These are phyloP conservation scores for Emydocephalus ijimae DNA, from an alignment of 2,113 vertebrate species.

Conservation along the genomic window DNA sequence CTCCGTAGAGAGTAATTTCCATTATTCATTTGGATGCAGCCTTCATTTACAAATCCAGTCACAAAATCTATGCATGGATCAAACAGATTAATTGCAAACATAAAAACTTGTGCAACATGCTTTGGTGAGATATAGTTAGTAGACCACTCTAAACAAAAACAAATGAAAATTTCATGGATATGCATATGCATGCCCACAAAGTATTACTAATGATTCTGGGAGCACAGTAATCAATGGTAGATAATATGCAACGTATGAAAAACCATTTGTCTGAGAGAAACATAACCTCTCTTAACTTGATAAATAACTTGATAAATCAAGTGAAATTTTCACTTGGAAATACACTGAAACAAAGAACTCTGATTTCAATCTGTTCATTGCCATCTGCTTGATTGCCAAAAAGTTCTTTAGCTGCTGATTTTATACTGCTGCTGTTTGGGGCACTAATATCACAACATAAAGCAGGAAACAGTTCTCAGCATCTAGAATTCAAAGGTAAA, in stretches of 20 bases:
- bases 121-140: background rate
- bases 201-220: background rate
- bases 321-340: background rate
- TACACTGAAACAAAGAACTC: background rate
- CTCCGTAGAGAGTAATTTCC: no score
- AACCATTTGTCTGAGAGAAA: background rate
- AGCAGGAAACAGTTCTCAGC: background rate
- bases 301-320: background rate
- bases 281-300: background rate
- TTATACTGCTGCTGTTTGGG: background rate
- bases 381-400: background rate
- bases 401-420: background rate
- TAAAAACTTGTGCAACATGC: background rate
- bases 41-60: background rate
- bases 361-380: background rate
- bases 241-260: background rate
- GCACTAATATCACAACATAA: background rate
- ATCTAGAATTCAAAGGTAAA: background rate
- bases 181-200: background rate
- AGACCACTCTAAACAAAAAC: background rate
- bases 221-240: background rate
- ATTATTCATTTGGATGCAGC: background rate
- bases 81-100: background rate
- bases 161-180: background rate
- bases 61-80: background rate